phyloP scores from a whole-genome alignment of 2,797 vertebrate genomes.

The Leuciscus waleckii region DNA sequence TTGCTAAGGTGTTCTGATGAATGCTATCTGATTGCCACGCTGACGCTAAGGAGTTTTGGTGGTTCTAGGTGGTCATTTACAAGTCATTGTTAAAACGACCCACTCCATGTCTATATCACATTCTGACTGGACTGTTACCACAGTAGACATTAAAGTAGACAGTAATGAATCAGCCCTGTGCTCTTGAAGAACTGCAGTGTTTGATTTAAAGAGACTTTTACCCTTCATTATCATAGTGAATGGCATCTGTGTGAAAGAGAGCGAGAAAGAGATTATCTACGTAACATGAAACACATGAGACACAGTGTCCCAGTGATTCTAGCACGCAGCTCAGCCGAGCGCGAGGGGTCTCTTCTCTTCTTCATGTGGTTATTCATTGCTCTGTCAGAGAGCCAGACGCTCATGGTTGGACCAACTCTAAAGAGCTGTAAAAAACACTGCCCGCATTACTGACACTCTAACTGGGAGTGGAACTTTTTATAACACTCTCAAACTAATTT shows the following conservation, averaged over 20 bases:
- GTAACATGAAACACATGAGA: slow-evolving; percentile 59
- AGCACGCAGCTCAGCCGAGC: slow-evolving; percentile 48
- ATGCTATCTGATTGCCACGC: background rate
- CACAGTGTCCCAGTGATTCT: slow-evolving; percentile 59
- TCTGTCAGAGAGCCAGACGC: slow-evolving; percentile 56
- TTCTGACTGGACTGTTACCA: background rate
- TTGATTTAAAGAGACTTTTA: background rate
- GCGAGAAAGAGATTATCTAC: slow-evolving; percentile 57
- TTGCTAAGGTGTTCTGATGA: background rate
- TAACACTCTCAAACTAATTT: slow-evolving; percentile 36
- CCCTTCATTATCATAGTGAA: background rate
- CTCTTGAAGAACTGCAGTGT: background rate
- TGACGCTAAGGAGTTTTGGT: background rate
- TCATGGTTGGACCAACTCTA: slow-evolving; percentile 35
- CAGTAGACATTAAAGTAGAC: background rate
- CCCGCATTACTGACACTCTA: slow-evolving; percentile 35
- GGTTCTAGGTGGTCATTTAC: background rate
- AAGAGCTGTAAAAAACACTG: slow-evolving; percentile 34
- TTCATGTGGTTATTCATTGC: slow-evolving; percentile 60
- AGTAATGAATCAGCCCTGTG: background rate
- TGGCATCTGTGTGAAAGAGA: slow-evolving; percentile 4
- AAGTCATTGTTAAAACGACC: background rate
- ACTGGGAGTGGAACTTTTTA: slow-evolving; percentile 40
- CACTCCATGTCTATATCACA: background rate
- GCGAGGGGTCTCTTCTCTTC: slow-evolving; percentile 50